These are phyloP conservation scores for Anthopleura xanthogrammica DNA, from an alignment of 92 coral and sea anemone genomes.

Conservation along the genomic window DNA sequence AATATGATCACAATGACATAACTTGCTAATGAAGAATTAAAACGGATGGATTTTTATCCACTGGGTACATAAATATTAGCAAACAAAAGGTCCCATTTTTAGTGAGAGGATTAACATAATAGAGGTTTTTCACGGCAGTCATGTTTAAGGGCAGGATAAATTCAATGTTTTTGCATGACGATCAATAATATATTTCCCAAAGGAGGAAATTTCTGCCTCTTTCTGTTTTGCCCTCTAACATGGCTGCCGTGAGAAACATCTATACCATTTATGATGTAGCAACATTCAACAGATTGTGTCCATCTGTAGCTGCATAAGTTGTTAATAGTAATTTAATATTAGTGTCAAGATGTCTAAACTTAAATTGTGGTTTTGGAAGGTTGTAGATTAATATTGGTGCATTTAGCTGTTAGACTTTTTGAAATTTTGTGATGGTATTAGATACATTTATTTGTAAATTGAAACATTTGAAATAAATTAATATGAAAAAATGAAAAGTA, in stretches of 20 bases:
- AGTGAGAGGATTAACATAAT: not conserved
- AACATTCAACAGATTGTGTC: not conserved
- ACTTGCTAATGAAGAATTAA: too few relatives aligned
- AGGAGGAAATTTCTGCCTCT: too few relatives aligned
- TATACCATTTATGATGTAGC: not conserved
- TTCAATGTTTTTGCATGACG: too few relatives aligned
- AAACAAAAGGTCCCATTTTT: not conserved
- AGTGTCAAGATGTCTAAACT: too few relatives aligned
- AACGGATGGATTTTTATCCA: too few relatives aligned
- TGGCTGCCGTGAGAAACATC: too few relatives aligned
- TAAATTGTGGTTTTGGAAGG: not conserved
- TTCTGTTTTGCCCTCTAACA: too few relatives aligned
- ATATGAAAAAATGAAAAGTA: not conserved
- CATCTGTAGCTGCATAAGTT: not conserved
- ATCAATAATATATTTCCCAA: too few relatives aligned
- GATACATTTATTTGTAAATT: slow-evolving; percentile 9
- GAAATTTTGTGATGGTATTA: not conserved
- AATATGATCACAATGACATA: too few relatives aligned
- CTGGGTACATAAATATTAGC: too few relatives aligned
- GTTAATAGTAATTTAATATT: not conserved
- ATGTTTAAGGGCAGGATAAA: too few relatives aligned
- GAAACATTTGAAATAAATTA: not conserved
- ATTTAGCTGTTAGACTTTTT: not conserved
- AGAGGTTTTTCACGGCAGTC: too few relatives aligned
- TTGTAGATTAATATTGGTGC: not conserved